Percentiles rank a stretch among this genome's conserved stretches.
These are phyloP conservation scores for Rutilus rutilus DNA, from an alignment of 2,113 vertebrate genomes.

Conservation along the genomic window DNA sequence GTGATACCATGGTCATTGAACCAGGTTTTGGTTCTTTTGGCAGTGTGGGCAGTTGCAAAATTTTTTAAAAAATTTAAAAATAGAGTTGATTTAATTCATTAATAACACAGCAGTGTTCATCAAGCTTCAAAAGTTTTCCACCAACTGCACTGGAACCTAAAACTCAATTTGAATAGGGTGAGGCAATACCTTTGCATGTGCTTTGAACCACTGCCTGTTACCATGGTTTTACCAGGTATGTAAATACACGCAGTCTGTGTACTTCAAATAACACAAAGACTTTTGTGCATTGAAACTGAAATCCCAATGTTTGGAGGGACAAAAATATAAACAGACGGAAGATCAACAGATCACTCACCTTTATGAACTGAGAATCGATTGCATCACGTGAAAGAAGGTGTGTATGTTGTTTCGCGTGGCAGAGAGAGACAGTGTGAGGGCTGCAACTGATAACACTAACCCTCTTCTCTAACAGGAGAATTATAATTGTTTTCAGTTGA, in stretches of 20 bases:
- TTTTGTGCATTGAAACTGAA: neutral
- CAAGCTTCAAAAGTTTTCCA: neutral
- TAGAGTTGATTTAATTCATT: neutral
- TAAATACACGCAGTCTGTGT: conserved; percentile 42
- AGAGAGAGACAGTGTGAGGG: conserved; percentile 46
- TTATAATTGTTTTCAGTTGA: neutral
- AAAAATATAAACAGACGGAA: neutral
- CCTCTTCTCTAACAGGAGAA: neutral
- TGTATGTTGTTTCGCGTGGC: conserved; percentile 33
- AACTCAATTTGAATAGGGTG: conserved; percentile 72
- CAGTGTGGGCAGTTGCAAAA: too few relatives aligned
- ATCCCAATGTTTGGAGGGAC: neutral
- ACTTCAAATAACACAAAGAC: neutral
- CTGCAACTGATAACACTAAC: conserved; percentile 56
- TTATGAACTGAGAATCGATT: conserved; percentile 42
- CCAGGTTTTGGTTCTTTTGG: too few relatives aligned
- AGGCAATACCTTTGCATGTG: conserved; percentile 69
- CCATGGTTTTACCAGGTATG: conserved; percentile 46
- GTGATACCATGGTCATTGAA: too few relatives aligned
- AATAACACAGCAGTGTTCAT: too few relatives aligned
- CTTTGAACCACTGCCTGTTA: conserved; percentile 47
- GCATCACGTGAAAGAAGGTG: conserved; percentile 27
- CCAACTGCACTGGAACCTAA: neutral
- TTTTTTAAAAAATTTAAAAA: too few relatives aligned
- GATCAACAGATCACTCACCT: neutral